Evolutionary conservation across 2,113 vertebrate species (phyloP).

Genomic region (Pogonocichla stellata): DNA sequence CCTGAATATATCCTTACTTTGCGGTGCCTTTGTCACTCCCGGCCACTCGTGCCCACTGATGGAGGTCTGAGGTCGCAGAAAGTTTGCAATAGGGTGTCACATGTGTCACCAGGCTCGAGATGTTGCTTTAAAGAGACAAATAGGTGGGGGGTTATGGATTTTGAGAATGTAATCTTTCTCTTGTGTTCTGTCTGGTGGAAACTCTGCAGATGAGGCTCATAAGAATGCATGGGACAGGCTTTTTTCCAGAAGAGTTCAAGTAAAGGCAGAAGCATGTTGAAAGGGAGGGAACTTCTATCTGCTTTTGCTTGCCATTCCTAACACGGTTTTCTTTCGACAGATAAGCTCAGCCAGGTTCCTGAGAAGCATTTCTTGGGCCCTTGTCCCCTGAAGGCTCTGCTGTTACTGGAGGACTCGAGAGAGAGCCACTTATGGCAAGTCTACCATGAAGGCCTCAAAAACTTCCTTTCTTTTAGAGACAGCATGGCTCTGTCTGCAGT

Average conservation of each 20-base stretch:
- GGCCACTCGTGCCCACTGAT: rapidly evolving
- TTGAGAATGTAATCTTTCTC: background rate
- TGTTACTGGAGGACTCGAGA: background rate
- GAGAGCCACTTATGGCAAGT: background rate
- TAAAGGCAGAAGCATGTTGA: background rate
- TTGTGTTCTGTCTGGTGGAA: background rate
- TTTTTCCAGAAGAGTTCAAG: background rate
- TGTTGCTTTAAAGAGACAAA: background rate
- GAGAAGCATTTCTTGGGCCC: background rate
- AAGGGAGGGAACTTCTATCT: background rate
- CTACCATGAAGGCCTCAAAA: background rate
- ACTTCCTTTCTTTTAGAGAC: conserved; percentile 12
- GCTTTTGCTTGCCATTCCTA: background rate
- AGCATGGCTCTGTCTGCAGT: background rate
- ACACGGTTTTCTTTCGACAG: background rate
- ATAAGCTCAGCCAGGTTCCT: background rate
- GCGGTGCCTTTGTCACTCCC: background rate
- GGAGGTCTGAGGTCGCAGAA: background rate
- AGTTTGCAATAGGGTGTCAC: background rate
- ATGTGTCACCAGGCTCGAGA: background rate
- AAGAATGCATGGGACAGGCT: background rate
- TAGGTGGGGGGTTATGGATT: rapidly evolving
- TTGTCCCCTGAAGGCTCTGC: background rate
- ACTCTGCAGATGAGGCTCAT: background rate
- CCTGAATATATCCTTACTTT: background rate